These are phyloP conservation scores for Lutjanus erythropterus DNA, from an alignment of 2,113 vertebrate species.

Conservation along the genomic window DNA sequence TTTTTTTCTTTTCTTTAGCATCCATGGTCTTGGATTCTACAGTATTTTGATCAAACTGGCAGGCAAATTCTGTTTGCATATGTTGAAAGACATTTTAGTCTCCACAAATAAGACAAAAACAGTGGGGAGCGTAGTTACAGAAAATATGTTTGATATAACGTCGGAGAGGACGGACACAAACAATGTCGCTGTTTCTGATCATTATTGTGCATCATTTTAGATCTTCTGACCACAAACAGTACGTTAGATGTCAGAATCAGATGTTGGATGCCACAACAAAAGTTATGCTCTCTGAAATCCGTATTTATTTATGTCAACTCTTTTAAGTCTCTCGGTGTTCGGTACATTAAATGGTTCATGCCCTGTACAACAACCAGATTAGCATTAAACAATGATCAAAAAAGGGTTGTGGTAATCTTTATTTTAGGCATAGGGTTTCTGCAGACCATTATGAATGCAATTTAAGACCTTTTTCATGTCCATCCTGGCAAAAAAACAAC, in stretches of 20 bases:
- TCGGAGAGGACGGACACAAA: not conserved
- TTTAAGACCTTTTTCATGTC: too few species aligned
- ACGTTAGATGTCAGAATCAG: not conserved
- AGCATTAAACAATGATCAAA: not conserved
- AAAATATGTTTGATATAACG: not conserved
- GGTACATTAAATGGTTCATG: not conserved
- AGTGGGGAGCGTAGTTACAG: not conserved
- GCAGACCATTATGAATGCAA: too few species aligned
- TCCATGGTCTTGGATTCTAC: conserved; percentile 14
- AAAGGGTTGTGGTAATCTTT: not conserved
- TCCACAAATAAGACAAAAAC: not conserved
- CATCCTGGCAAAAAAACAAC: too few species aligned
- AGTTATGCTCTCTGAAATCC: too few species aligned
- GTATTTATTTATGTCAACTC: too few species aligned
- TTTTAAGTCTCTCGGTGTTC: too few species aligned
- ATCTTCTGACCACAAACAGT: not conserved
- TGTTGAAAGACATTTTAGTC: conserved; percentile 10
- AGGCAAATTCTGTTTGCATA: conserved; percentile 14
- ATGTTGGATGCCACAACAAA: too few species aligned
- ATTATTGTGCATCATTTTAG: not conserved
- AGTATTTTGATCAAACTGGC: conserved; percentile 41
- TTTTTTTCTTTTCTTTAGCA: conserved; percentile 9
- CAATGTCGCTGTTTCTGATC: conserved; percentile 6
- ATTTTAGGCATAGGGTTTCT: too few species aligned
- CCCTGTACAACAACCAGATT: not conserved